These are phyloP conservation scores for Muraenolepis orangiensis DNA, from an alignment of 2,797 vertebrate genomes.

Conservation along the genomic window DNA sequence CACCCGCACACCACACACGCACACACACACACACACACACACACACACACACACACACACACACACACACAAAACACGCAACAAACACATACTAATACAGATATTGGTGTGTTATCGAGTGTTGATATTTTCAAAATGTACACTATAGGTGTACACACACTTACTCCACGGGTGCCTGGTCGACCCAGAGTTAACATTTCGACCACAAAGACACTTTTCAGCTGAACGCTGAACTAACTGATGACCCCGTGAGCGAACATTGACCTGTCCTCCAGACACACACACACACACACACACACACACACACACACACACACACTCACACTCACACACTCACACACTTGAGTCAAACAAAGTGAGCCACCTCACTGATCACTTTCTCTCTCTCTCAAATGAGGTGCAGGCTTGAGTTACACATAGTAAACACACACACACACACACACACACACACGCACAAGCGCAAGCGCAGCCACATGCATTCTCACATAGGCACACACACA, in stretches of 20 bases:
- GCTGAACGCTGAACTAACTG: constrained; percentile 50
- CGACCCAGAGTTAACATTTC: constrained; percentile 35
- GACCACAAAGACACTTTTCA: constrained; percentile 38
- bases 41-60: no score
- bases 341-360: constrained; percentile 69
- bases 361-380: constrained; percentile 58
- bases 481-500: not conserved
- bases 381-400: not conserved
- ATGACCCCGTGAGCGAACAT: constrained; percentile 70
- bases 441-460: not conserved
- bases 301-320: not conserved
- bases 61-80: no score
- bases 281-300: not conserved
- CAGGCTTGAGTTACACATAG: constrained; percentile 12
- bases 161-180: constrained; percentile 13
- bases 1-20: no score
- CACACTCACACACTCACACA: constrained; percentile 39
- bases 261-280: constrained; percentile 67
- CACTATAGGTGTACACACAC: constrained; percentile 27
- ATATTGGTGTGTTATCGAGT: not conserved
- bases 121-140: not conserved
- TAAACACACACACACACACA: not conserved
- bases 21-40: no score
- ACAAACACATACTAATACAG: no score
- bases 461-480: not conserved